A percentile compares a stretch with the other conserved stretches of the same genome.
Conservation (phyloP, 2,888 invertebrate species). For the Plebejus anna region DNA sequence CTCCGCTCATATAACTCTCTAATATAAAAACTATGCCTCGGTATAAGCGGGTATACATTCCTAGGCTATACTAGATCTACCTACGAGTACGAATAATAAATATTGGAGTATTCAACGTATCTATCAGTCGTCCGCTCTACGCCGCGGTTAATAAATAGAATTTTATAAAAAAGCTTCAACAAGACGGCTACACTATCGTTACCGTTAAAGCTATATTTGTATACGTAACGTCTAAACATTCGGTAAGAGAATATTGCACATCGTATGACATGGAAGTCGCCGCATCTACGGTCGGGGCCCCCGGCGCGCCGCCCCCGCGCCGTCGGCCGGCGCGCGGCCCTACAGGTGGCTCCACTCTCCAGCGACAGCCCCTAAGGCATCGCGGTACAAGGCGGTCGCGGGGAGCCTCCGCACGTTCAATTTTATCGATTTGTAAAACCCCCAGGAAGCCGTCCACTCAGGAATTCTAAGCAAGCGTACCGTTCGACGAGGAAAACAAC, state of each 20-base stretch:
- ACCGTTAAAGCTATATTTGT: constrained; percentile 74
- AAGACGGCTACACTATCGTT: constrained; percentile 76
- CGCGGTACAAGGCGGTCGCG: constrained; percentile 46
- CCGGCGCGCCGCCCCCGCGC: constrained; percentile 41
- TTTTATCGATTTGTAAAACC: constrained; percentile 32
- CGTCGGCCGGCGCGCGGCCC: neutral
- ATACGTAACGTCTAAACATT: constrained; percentile 76
- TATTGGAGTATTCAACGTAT: constrained; percentile 74
- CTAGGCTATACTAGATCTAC: constrained; percentile 57
- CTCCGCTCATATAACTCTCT: constrained; percentile 54
- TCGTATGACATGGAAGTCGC: constrained; percentile 52
- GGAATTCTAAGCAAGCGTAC: constrained; percentile 32
- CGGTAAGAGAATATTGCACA: constrained; percentile 77
- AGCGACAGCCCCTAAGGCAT: constrained; percentile 59
- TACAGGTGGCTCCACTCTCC: constrained; percentile 39
- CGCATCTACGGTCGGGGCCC: constrained; percentile 45
- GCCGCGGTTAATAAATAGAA: constrained; percentile 74
- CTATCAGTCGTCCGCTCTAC: constrained; percentile 76
- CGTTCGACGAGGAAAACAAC: constrained; percentile 23
- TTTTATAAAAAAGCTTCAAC: constrained; percentile 78
- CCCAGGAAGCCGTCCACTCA: constrained; percentile 36
- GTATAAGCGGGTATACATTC: constrained; percentile 63
- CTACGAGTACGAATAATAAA: constrained; percentile 67
- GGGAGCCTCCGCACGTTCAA: constrained; percentile 35
- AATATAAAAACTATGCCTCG: constrained; percentile 60